These are phyloP conservation scores for Gasteruption jaculator DNA, from an alignment of 2,888 invertebrate genomes.

Conservation along the genomic window DNA sequence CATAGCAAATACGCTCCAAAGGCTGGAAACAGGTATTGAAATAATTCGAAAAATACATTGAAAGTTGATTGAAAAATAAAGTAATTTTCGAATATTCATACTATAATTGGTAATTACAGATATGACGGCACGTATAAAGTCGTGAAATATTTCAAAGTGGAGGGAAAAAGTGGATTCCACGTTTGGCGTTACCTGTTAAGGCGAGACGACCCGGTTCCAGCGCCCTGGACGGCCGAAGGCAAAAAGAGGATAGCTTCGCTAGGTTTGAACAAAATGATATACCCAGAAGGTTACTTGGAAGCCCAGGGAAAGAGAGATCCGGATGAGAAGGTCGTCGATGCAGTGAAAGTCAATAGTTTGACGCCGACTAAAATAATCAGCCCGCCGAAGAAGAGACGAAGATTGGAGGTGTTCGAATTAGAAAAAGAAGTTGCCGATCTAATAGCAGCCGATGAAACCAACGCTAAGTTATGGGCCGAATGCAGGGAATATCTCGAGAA, in stretches of 20 bases:
- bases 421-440: slow-evolving; percentile 46
- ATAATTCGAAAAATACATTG: neutral
- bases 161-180: slow-evolving; percentile 70
- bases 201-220: slow-evolving; percentile 72
- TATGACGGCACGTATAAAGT: slow-evolving; percentile 88
- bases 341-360: slow-evolving; percentile 27
- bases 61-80: slow-evolving; percentile 7
- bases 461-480: slow-evolving; percentile 67
- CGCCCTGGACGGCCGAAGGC: slow-evolving; percentile 75
- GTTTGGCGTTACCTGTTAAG: slow-evolving; percentile 77
- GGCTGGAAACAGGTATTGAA: slow-evolving; percentile 56
- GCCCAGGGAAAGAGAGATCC: slow-evolving; percentile 43
- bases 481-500: slow-evolving; percentile 54
- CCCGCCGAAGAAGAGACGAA: slow-evolving; percentile 47
- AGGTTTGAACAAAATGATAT: slow-evolving; percentile 42
- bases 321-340: slow-evolving; percentile 13
- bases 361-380: slow-evolving; percentile 34
- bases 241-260: slow-evolving; percentile 50
- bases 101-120: slow-evolving; percentile 47
- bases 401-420: slow-evolving; percentile 46
- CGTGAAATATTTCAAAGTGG: slow-evolving; percentile 76
- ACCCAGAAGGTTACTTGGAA: slow-evolving; percentile 70
- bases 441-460: slow-evolving; percentile 59
- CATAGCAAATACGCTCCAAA: slow-evolving; percentile 76
- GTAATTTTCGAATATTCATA: neutral